phyloP scores from a whole-genome alignment of 1,140 invertebrate genomes.

The Panulirus ornatus region DNA sequence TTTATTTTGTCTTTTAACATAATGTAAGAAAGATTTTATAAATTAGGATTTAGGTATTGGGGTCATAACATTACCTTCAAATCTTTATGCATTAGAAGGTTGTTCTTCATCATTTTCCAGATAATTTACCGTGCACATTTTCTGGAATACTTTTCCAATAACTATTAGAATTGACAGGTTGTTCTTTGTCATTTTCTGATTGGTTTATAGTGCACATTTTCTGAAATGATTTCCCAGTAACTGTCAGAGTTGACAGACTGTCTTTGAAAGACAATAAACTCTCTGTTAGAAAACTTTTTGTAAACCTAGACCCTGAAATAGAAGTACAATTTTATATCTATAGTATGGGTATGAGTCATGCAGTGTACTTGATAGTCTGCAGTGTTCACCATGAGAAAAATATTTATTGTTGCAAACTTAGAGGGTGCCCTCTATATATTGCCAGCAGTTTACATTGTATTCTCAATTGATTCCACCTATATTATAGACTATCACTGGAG shows the following conservation, averaged over 20 bases:
- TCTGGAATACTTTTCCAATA: slow-evolving; percentile 32
- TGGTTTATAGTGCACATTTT: slow-evolving; percentile 32
- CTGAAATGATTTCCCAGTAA: slow-evolving; percentile 30
- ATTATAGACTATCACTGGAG: no score
- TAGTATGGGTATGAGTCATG: no score
- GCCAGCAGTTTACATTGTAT: no score
- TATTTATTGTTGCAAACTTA: no score
- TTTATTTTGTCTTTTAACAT: not conserved
- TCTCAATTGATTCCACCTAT: no score
- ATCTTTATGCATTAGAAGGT: not conserved
- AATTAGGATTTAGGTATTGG: slow-evolving; percentile 6
- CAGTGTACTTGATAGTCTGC: no score
- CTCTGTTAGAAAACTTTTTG: not conserved
- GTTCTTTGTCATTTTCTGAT: not conserved
- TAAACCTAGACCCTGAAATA: not conserved
- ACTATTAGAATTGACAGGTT: slow-evolving; percentile 9
- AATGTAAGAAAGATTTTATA: slow-evolving; percentile 8
- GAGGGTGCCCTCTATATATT: no score
- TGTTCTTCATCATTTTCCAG: slow-evolving; percentile 9
- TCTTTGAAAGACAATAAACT: slow-evolving; percentile 43
- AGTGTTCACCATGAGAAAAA: no score
- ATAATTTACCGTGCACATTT: slow-evolving; percentile 33
- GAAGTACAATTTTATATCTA: no score
- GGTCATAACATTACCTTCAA: not conserved
- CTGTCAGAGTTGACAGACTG: slow-evolving; percentile 26